phyloP scores from a whole-genome alignment of 2,888 invertebrate species.

The Hofmannophila pseudospretella region DNA sequence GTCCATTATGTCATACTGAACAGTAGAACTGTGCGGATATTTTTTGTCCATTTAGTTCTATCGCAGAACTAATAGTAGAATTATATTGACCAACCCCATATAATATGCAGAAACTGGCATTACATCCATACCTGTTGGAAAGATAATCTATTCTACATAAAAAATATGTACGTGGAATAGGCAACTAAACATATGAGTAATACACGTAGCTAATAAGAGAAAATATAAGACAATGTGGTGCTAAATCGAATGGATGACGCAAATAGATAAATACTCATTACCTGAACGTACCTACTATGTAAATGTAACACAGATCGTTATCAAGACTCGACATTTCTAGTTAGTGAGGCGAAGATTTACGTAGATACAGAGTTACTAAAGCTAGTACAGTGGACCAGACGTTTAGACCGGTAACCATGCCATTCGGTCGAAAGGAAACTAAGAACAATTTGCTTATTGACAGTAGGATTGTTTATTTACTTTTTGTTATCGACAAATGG shows the following conservation, averaged over 20 bases:
- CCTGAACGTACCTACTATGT: neutral
- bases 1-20: too few species aligned
- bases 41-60: too few species aligned
- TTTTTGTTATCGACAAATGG: neutral
- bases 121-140: too few species aligned
- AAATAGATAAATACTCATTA: neutral
- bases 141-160: too few species aligned
- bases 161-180: too few species aligned
- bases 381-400: too few species aligned
- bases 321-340: neutral
- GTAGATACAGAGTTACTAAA: neutral
- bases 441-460: neutral
- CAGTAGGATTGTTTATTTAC: neutral
- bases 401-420: neutral
- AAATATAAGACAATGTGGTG: constrained; percentile 1
- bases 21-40: too few species aligned
- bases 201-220: neutral
- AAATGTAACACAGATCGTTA: neutral
- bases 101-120: too few species aligned
- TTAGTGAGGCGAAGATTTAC: neutral
- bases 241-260: constrained; percentile 2
- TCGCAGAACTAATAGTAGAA: too few species aligned
- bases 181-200: too few species aligned
- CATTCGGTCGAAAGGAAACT: neutral
- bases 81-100: too few species aligned